Evolutionary conservation across 2,113 vertebrate species (phyloP), one percentile per base, ranked within the genome.

Genomic region (Alosa alosa): DNA sequence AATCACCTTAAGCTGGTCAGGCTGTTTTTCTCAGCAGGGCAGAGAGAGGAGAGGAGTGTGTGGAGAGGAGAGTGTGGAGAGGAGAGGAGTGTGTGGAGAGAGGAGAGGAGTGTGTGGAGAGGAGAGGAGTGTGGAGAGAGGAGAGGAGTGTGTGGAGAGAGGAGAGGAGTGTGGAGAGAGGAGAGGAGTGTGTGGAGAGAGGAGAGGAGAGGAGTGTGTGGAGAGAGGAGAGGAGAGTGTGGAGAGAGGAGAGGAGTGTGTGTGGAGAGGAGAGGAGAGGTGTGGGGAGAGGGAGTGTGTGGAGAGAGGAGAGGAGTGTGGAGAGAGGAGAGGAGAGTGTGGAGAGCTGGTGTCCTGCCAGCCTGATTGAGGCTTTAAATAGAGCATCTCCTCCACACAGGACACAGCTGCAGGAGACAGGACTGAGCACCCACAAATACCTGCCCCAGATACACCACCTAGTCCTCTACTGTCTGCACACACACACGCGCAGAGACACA

Each of bases 401-500:
- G 5, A 64, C 64, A 68, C 18, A 68, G 64, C 64, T 9, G n/a
- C n/a, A 68, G 64, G 64, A 68, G 64, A 31, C 64, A 68, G 64
- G 10, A 9, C n/a, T 31, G 64, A 31, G n/a, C 64, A 31, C 7
- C 72, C 72, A 0, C 10, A 78, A 78, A 78, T 78, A 78, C 72
- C 72, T 78, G 72, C 31, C 72, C 64, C 72, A 78, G 31, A 78
- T 78, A 78, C 36, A 78, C 25, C 72, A 78, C 72, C 72, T 78
- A 31, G 4, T 25, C 36, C 13, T 78, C 72, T 39, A 17, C 36
- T 17, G n/a, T 72, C 64, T 72, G 9, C 25, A 72, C 64, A 72
- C 64, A 72, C 64, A 31, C 64, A 72, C n/a, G 36, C n/a, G 4
- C 22, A n/a, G 3, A 64, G 1, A 64, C 57, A 64, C 6, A 10